phyloP scores from a whole-genome alignment of 2,888 invertebrate genomes.

The Apamea monoglypha region DNA sequence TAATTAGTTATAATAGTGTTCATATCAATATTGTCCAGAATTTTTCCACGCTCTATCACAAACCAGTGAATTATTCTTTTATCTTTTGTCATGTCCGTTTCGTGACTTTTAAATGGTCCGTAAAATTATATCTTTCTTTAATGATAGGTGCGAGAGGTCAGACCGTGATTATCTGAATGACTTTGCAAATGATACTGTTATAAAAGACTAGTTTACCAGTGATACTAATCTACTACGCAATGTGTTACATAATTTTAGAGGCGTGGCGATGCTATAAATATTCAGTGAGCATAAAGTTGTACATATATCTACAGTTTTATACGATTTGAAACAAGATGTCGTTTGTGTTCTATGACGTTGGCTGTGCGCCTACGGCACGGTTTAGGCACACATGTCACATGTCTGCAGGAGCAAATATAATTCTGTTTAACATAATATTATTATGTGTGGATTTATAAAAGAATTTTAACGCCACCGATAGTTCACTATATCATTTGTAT shows the following conservation, averaged over 20 bases:
- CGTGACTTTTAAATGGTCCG: conserved; percentile 13
- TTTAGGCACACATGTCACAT: conserved; percentile 13
- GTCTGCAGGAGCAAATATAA: conserved; percentile 3
- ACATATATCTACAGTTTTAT: background rate
- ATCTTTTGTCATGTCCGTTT: conserved; percentile 7
- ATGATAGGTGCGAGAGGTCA: conserved; percentile 36
- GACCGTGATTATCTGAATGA: conserved; percentile 10
- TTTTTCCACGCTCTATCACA: conserved; percentile 25
- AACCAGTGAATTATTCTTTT: conserved; percentile 19
- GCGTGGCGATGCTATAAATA: conserved; percentile 41
- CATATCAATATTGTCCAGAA: background rate
- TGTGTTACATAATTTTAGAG: conserved; percentile 42
- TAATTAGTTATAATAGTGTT: conserved; percentile 24
- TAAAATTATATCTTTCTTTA: conserved; percentile 38
- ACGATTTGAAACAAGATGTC: conserved; percentile 24
- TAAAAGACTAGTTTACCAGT: conserved; percentile 6
- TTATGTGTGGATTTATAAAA: background rate
- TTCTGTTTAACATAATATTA: background rate
- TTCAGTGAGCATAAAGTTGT: conserved; percentile 9
- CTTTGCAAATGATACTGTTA: conserved; percentile 12
- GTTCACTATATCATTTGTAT: background rate
- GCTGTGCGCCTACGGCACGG: conserved; percentile 9
- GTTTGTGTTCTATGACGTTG: conserved; percentile 9
- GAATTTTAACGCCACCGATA: background rate
- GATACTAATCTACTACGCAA: conserved; percentile 38